Base-by-base conservation (phyloP, 2,797 vertebrate genomes). In the Xenops minutus region DNA sequence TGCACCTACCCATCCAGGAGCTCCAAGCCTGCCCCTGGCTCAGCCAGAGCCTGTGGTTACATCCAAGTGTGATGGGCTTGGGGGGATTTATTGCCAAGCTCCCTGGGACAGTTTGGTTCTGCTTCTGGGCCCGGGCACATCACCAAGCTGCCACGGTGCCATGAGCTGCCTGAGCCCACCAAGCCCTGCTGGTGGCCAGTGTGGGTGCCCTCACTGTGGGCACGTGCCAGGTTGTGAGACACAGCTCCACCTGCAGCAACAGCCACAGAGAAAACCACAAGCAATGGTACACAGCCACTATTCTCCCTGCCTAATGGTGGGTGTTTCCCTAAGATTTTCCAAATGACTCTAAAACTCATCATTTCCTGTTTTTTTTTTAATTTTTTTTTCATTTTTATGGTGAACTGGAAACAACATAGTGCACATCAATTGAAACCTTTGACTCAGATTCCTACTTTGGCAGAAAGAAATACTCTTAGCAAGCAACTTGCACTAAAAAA, bases 111-210 rank as follows among this genome's bases (percentile, higher is more conserved):
- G n/a, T 44, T 74, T 44, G 30, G n/a, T n/a, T 86, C 20, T 64
- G 39, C 34, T 78, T 55, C 62, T 78, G 62, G 76, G 23, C 14
- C 7, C 41, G n/a, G 36, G 19, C 30, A 19, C 22, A 6, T 61
- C 4, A 2, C 46, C 46, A 10, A 2, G 17, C 21, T 69, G 36
- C 23, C 5, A 0, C 3, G 14, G 49, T 14, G 19, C 36, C 36
- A 23, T 4, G 49, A 71, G 34, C 23, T 54, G 61, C 51, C 54
- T 19, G 17, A 85, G 75, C 37, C 27, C 61, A 43, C 24, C 0
- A 1, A 30, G 44, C 19, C 2, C 1, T 13, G 52, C 14, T n/a
- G n/a, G 49, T 1, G 3, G 23, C 1, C 4, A 7, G 30, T 16
- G 1, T 0, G 1, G 49, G 39, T 59, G 20, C 39, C 32, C 32